Evolutionary conservation across 2,888 invertebrate species (phyloP).

Genomic region (Microdon myrmicae): DNA sequence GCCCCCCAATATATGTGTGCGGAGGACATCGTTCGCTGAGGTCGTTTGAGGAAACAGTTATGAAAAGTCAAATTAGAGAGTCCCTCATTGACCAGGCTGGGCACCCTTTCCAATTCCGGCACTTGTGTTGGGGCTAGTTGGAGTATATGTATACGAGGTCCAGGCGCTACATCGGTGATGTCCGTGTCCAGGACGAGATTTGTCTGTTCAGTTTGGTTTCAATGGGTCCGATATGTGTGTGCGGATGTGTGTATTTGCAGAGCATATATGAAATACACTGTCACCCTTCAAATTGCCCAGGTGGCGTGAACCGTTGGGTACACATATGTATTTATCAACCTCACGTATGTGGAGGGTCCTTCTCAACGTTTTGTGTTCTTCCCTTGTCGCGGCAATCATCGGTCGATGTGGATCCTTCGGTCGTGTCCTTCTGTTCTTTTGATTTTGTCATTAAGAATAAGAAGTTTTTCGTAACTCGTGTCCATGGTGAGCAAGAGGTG

Average conservation of each 20-base stretch:
- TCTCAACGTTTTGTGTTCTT: constrained; percentile 7
- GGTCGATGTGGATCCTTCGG: too few relatives aligned
- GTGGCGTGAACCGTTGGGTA: constrained; percentile 15
- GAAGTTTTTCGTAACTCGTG: constrained; percentile 33
- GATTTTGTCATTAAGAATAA: constrained; percentile 48
- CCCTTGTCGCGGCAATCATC: too few relatives aligned
- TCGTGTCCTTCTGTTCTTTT: constrained; percentile 32
- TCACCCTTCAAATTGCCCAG: constrained; percentile 13
- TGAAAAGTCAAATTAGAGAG: constrained; percentile 40
- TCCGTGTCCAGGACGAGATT: background rate
- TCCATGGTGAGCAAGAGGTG: constrained; percentile 42
- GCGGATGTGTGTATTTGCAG: background rate
- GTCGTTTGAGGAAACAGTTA: constrained; percentile 24
- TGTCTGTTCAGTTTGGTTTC: too few relatives aligned
- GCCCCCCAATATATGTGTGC: constrained; percentile 2
- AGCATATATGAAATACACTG: too few relatives aligned
- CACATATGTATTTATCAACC: background rate
- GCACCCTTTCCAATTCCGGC: too few relatives aligned
- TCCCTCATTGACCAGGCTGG: constrained; percentile 37
- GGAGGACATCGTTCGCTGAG: constrained; percentile 5
- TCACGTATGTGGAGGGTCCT: constrained; percentile 5
- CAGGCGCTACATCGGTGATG: background rate
- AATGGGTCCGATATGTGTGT: background rate
- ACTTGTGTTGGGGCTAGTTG: constrained; percentile 18
- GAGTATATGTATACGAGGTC: background rate